These are phyloP conservation scores for Diacarnus erythraeanus DNA, from an alignment of 37 sponge, comb jelly and placozoan genomes.

Conservation along the genomic window DNA sequence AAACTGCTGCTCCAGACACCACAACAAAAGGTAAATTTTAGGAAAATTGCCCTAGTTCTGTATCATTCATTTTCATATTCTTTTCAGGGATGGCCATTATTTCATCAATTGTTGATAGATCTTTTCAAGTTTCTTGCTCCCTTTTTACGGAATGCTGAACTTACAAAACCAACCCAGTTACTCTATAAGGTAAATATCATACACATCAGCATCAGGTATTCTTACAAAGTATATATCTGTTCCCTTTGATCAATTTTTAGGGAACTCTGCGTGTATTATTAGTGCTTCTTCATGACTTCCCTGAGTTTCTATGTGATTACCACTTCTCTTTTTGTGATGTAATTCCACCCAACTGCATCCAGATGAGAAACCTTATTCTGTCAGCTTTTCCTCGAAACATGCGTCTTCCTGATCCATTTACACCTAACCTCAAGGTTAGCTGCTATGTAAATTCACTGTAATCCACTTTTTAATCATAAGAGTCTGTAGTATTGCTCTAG, in stretches of 20 bases:
- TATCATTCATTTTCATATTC: background rate
- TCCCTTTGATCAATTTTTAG: conserved; percentile 25
- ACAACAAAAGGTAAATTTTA: conserved; percentile 70
- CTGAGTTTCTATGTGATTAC: conserved; percentile 99
- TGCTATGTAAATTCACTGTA: too few species aligned
- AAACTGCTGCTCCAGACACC: conserved; percentile 87
- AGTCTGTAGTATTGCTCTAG: background rate
- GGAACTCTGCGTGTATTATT: conserved; percentile 95
- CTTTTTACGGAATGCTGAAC: conserved; percentile 97
- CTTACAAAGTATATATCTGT: background rate
- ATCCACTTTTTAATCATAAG: background rate
- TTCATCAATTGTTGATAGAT: conserved; percentile 95
- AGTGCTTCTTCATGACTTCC: conserved; percentile 98
- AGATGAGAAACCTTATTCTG: conserved; percentile 98
- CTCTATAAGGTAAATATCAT: conserved; percentile 84
- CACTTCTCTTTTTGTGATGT: conserved; percentile 99
- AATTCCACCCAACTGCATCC: conserved; percentile 99
- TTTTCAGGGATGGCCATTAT: conserved; percentile 91
- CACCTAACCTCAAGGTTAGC: conserved; percentile 96
- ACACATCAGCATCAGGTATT: background rate
- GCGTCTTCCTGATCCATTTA: conserved; percentile 99
- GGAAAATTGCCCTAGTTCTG: background rate
- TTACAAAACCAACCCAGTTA: conserved; percentile 85
- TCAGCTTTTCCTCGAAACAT: conserved; percentile 98
- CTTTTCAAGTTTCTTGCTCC: conserved; percentile 96